phyloP scores from a whole-genome alignment of 1,140 invertebrate species.

The Maconellicoccus hirsutus region DNA sequence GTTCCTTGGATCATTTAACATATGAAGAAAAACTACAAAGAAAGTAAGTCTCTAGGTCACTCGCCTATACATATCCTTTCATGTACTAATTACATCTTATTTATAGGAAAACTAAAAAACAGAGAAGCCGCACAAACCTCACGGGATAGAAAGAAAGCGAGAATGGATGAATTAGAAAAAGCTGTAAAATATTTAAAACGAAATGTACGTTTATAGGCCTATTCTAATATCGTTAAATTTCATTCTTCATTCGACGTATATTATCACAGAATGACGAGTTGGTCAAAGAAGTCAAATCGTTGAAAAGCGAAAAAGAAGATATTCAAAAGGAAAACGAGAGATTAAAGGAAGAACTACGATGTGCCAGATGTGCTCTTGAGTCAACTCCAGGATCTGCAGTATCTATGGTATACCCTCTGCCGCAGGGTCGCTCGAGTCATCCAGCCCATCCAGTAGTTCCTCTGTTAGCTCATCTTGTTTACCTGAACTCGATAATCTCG shows the following conservation, averaged over 20 bases:
- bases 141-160: slow-evolving; percentile 88
- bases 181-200: slow-evolving; percentile 51
- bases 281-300: not conserved
- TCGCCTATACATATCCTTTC: not conserved
- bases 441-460: slow-evolving; percentile 38
- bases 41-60: slow-evolving; percentile 48
- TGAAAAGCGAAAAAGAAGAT: slow-evolving; percentile 24
- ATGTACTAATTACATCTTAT: not conserved
- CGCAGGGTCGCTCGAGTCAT: slow-evolving; percentile 57
- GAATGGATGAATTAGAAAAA: slow-evolving; percentile 75
- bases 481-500: not conserved
- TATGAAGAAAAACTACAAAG: slow-evolving; percentile 73
- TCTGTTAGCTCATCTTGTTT: not conserved
- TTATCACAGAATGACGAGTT: not conserved
- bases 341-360: slow-evolving; percentile 24
- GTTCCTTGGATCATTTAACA: slow-evolving; percentile 60
- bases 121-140: slow-evolving; percentile 95
- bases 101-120: slow-evolving; percentile 87
- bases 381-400: slow-evolving; percentile 54
- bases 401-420: slow-evolving; percentile 58
- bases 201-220: slow-evolving; percentile 29
- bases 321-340: slow-evolving; percentile 27
- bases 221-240: too few relatives aligned
- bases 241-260: not conserved
- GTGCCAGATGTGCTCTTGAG: slow-evolving; percentile 21